phyloP scores from a whole-genome alignment of 2,888 invertebrate species.

The Agapostemon virescens region DNA sequence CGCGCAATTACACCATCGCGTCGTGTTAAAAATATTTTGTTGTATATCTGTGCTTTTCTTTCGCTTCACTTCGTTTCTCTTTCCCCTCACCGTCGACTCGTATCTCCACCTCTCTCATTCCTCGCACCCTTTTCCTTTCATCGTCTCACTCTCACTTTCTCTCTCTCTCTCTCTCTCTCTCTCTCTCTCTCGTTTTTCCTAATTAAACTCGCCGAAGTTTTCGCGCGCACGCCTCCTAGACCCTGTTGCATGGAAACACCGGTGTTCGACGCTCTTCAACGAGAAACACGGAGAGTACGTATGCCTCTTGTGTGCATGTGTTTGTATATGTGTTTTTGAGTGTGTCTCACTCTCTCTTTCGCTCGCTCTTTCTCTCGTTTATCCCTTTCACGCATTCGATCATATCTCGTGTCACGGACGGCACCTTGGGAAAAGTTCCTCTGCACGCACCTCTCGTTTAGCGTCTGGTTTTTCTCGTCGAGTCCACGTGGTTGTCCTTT shows the following conservation, averaged over 20 bases:
- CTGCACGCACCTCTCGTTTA: slow-evolving; percentile 38
- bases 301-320: neutral
- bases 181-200: neutral
- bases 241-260: slow-evolving; percentile 66
- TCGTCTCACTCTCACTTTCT: neutral
- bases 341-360: neutral
- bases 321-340: neutral
- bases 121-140: neutral
- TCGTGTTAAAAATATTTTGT: slow-evolving; percentile 74
- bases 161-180: slow-evolving; percentile 34
- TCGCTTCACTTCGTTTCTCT: neutral
- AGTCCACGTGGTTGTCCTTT: slow-evolving; percentile 7
- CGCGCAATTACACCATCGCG: slow-evolving; percentile 62
- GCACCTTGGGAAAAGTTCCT: slow-evolving; percentile 62
- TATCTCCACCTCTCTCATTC: slow-evolving; percentile 40
- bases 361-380: slow-evolving; percentile 11
- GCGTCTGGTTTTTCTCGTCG: slow-evolving; percentile 8
- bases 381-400: slow-evolving; percentile 30
- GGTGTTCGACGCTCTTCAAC: slow-evolving; percentile 46
- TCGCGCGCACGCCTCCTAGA: slow-evolving; percentile 57
- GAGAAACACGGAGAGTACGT: slow-evolving; percentile 37
- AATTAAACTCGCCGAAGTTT: slow-evolving; percentile 4
- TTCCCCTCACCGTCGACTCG: slow-evolving; percentile 34
- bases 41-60: slow-evolving; percentile 54
- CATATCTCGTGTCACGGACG: slow-evolving; percentile 61